These are phyloP conservation scores for Nyleta sp. DNA, from an alignment of 2,888 invertebrate genomes.

Conservation along the genomic window DNA sequence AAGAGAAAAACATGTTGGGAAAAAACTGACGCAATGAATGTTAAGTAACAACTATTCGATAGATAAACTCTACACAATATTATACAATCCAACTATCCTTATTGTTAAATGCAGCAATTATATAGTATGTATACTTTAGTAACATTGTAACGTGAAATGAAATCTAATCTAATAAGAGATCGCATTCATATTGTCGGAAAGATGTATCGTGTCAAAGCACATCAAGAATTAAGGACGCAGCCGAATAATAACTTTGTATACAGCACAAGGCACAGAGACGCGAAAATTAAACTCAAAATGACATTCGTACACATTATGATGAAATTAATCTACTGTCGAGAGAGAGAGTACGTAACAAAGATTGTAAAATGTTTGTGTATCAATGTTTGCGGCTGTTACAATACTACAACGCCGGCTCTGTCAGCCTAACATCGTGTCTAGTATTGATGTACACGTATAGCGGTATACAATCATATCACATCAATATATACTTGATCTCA, in stretches of 20 bases:
- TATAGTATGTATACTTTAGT: constrained; percentile 22
- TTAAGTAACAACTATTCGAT: constrained; percentile 18
- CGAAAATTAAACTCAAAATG: constrained; percentile 62
- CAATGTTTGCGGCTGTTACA: constrained; percentile 53
- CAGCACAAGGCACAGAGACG: constrained; percentile 68
- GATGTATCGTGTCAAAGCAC: constrained; percentile 46
- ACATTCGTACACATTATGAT: constrained; percentile 63
- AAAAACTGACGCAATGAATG: constrained; percentile 15
- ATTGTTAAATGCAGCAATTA: constrained; percentile 26
- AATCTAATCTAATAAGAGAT: constrained; percentile 44
- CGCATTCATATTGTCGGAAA: constrained; percentile 32
- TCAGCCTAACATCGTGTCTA: constrained; percentile 46
- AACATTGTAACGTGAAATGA: constrained; percentile 24
- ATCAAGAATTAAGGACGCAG: constrained; percentile 68
- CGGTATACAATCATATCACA: constrained; percentile 36
- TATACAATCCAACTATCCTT: constrained; percentile 25
- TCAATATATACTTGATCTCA: constrained; percentile 46
- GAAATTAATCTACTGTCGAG: constrained; percentile 54
- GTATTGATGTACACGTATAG: constrained; percentile 51
- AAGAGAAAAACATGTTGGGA: too few relatives aligned
- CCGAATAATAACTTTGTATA: constrained; percentile 61
- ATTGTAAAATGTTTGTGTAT: constrained; percentile 60
- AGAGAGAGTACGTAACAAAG: constrained; percentile 56
- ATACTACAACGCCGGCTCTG: constrained; percentile 40
- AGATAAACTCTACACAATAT: constrained; percentile 32